phyloP scores from a whole-genome alignment of 2,888 invertebrate genomes.

The Melanargia galathea region DNA sequence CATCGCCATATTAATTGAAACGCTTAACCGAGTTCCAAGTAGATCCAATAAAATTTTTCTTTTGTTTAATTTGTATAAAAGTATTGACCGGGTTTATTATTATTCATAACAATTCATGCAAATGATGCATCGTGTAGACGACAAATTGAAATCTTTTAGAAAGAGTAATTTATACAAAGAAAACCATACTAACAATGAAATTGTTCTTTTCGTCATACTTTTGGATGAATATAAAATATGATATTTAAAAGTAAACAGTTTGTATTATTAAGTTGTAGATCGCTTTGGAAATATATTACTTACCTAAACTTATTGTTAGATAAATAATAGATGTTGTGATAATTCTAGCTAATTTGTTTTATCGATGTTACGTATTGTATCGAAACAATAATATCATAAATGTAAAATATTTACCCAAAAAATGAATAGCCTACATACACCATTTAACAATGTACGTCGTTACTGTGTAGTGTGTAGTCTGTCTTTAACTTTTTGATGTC shows the following conservation, averaged over 20 bases:
- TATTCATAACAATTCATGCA: background rate
- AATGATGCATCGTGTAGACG: background rate
- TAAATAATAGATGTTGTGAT: conserved; percentile 30
- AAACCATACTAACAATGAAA: background rate
- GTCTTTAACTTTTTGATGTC: conserved; percentile 66
- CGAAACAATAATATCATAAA: conserved; percentile 30
- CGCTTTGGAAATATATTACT: conserved; percentile 24
- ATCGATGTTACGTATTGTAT: conserved; percentile 35
- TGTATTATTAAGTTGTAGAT: conserved; percentile 18
- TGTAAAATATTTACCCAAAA: conserved; percentile 26
- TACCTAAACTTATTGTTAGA: conserved; percentile 24
- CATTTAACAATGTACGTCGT: conserved; percentile 40
- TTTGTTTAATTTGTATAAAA: background rate
- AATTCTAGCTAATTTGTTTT: conserved; percentile 21
- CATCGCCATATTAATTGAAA: background rate
- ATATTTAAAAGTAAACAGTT: background rate
- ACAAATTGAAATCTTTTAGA: background rate
- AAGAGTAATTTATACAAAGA: background rate
- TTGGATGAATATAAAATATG: conserved; percentile 19
- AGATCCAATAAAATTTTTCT: background rate
- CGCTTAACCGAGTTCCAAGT: background rate
- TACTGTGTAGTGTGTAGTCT: conserved; percentile 45
- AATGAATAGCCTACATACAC: conserved; percentile 22
- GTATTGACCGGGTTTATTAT: background rate
- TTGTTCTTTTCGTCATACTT: background rate